Conservation (phyloP, 2,113 vertebrate species). For the Gallinago undulata region DNA sequence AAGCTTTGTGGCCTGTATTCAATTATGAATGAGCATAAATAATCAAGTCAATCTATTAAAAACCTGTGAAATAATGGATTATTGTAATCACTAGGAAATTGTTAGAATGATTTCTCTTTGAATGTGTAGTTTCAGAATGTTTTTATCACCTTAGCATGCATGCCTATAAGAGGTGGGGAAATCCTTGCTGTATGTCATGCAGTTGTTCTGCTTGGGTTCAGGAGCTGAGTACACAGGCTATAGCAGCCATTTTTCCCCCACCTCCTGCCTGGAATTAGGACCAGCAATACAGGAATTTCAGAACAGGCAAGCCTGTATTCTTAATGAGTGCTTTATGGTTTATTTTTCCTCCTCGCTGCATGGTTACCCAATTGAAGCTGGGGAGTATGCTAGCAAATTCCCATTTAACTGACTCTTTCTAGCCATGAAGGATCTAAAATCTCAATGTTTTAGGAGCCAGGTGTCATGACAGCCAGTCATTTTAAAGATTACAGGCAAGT, state of each 20-base stretch:
- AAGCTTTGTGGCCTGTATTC: background rate
- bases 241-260: background rate
- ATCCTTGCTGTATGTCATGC: background rate
- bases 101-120: background rate
- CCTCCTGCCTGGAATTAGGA: background rate
- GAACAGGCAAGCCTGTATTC: background rate
- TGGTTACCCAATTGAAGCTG: background rate
- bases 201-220: background rate
- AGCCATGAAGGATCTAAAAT: background rate
- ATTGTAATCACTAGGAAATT: background rate
- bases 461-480: conserved; percentile 53
- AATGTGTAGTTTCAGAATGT: background rate
- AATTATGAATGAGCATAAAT: background rate
- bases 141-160: background rate
- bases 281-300: background rate
- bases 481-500: background rate
- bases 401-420: background rate
- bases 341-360: background rate
- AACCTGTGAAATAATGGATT: background rate
- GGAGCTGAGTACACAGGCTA: background rate
- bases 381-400: background rate
- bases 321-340: background rate
- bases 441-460: conserved; percentile 37
- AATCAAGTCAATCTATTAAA: background rate
- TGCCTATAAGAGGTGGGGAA: background rate